Conservation (phyloP, 1,140 invertebrate genomes). For the Leptonema lineaticorne region DNA sequence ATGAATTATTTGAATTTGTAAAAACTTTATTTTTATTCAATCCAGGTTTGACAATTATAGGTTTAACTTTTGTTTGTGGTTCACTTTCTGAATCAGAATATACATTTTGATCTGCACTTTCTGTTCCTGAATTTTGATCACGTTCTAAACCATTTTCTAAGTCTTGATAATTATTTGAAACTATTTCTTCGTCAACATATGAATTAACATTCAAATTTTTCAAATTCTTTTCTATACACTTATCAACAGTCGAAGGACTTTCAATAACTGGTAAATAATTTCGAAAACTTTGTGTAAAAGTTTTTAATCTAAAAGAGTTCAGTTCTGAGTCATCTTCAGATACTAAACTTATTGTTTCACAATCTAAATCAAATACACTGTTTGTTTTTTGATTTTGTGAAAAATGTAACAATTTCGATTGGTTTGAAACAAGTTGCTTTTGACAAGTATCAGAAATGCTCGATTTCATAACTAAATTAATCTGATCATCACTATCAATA, state of each 20-base stretch:
- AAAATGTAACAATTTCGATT: slow-evolving; percentile 17
- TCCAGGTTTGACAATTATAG: slow-evolving; percentile 62
- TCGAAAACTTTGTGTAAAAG: slow-evolving; percentile 52
- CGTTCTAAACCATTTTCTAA: slow-evolving; percentile 51
- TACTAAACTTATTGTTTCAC: slow-evolving; percentile 67
- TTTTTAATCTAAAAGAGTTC: slow-evolving; percentile 53
- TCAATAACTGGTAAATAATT: slow-evolving; percentile 53
- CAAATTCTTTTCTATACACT: slow-evolving; percentile 53
- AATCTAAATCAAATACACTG: slow-evolving; percentile 48
- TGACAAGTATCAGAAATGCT: slow-evolving; percentile 28
- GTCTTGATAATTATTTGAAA: slow-evolving; percentile 41
- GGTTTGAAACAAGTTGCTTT: slow-evolving; percentile 20
- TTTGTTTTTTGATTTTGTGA: slow-evolving; percentile 29
- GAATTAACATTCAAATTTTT: slow-evolving; percentile 47
- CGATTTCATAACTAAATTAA: neutral
- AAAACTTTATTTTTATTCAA: slow-evolving; percentile 46
- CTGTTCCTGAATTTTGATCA: slow-evolving; percentile 58
- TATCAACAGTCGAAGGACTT: slow-evolving; percentile 52
- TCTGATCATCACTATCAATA: neutral
- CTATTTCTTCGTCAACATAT: neutral
- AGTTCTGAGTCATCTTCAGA: slow-evolving; percentile 60
- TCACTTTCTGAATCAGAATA: slow-evolving; percentile 52
- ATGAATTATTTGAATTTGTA: slow-evolving; percentile 50
- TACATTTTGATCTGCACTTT: slow-evolving; percentile 39
- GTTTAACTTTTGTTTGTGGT: slow-evolving; percentile 49